A percentile compares a stretch with the other conserved stretches of the same genome.
Evolutionary conservation across 2,797 vertebrate species (phyloP).

Genomic region (Sebastes kiyomatsui): DNA sequence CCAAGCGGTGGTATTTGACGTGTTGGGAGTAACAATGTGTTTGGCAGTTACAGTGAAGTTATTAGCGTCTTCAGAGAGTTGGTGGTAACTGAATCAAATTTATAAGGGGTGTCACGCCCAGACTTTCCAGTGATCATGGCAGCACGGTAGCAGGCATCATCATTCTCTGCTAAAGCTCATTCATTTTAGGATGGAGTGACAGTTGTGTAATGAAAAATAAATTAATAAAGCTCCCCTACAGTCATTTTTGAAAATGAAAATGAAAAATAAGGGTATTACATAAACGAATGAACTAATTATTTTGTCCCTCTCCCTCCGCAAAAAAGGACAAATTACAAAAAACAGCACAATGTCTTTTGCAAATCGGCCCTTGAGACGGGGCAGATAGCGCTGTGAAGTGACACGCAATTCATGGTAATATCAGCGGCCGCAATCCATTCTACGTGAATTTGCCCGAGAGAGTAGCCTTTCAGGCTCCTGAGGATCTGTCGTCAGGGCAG

Average conservation of each 20-base stretch:
- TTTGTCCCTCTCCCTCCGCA: background rate
- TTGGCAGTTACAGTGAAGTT: background rate
- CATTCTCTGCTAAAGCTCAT: too few relatives aligned
- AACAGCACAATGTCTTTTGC: background rate
- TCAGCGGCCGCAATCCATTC: background rate
- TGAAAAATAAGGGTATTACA: too few relatives aligned
- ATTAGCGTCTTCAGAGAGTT: background rate
- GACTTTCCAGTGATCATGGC: too few relatives aligned
- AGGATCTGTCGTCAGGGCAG: too few relatives aligned
- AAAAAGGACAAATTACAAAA: background rate
- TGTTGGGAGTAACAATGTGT: too few relatives aligned
- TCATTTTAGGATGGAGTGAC: too few relatives aligned
- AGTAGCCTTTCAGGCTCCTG: background rate
- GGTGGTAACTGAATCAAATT: background rate
- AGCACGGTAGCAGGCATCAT: too few relatives aligned
- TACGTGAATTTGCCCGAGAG: background rate
- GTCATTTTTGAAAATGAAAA: background rate
- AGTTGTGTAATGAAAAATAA: background rate
- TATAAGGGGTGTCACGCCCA: background rate
- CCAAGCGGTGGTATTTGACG: too few relatives aligned
- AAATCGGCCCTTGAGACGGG: background rate
- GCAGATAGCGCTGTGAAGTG: background rate
- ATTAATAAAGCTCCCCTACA: background rate
- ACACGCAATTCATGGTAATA: background rate
- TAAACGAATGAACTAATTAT: background rate